Percentiles rank a stretch among this genome's conserved stretches.
phyloP scores from a whole-genome alignment of 2,888 invertebrate species.

The Xanthia icteritia region DNA sequence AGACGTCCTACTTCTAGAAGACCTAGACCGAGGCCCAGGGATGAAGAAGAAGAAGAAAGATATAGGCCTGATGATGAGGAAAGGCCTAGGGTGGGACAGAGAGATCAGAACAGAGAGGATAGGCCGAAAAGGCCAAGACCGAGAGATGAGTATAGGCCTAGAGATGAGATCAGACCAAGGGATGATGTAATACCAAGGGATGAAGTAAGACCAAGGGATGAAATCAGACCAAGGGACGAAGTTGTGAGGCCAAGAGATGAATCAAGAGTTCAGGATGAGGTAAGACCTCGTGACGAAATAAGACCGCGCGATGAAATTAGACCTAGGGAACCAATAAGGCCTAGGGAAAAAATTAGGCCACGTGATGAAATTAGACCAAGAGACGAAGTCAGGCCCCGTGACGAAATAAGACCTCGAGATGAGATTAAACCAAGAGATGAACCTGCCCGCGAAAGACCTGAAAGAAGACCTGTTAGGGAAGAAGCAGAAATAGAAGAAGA shows the following conservation, averaged over 20 bases:
- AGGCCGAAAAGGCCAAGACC: conserved; percentile 65
- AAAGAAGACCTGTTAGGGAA: conserved; percentile 67
- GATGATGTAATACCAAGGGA: conserved; percentile 58
- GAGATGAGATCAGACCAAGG: conserved; percentile 65
- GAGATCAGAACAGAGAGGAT: conserved; percentile 62
- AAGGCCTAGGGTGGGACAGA: conserved; percentile 69
- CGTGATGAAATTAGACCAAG: conserved; percentile 68
- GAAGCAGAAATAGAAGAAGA: conserved; percentile 62
- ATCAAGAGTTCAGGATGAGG: conserved; percentile 63
- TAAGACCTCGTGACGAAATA: conserved; percentile 60
- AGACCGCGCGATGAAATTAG: conserved; percentile 65
- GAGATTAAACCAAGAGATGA: conserved; percentile 68
- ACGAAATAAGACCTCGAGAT: conserved; percentile 71
- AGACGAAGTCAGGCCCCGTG: conserved; percentile 72
- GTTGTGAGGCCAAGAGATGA: conserved; percentile 70
- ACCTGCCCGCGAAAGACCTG: conserved; percentile 69
- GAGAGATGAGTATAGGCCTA: conserved; percentile 65
- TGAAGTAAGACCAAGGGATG: conserved; percentile 63
- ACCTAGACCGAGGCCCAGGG: conserved; percentile 78
- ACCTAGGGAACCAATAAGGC: conserved; percentile 41
- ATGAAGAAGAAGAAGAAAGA: conserved; percentile 82
- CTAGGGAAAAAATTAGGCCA: conserved; percentile 59
- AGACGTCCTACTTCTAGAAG: conserved; percentile 76
- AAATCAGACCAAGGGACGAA: conserved; percentile 8
- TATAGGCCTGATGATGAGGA: conserved; percentile 69